These are phyloP conservation scores for Enteromius anoplus DNA, from an alignment of 2,797 vertebrate species.

Conservation along the genomic window DNA sequence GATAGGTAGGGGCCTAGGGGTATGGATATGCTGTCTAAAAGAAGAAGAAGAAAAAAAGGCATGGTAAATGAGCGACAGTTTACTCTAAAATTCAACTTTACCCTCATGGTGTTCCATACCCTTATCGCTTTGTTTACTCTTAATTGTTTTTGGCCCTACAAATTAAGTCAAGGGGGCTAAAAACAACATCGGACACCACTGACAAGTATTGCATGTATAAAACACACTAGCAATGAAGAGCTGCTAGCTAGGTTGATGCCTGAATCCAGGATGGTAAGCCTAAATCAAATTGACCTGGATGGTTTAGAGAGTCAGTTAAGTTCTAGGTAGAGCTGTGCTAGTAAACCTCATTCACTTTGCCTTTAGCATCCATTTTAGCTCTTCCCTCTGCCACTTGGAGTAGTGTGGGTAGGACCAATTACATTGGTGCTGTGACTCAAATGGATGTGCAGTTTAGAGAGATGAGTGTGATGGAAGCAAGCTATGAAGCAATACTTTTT, in stretches of 20 bases:
- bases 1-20: constrained; percentile 9
- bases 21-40: background rate
- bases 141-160: background rate
- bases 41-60: background rate
- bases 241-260: background rate
- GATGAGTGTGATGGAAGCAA: background rate
- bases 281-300: background rate
- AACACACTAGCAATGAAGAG: background rate
- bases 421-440: background rate
- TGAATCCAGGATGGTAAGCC: background rate
- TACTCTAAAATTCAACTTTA: background rate
- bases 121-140: background rate
- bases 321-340: background rate
- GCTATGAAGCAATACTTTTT: background rate
- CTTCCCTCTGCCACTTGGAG: background rate
- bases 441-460: background rate
- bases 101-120: background rate
- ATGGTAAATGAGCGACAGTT: background rate
- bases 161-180: background rate
- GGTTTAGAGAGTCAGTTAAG: background rate
- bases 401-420: background rate
- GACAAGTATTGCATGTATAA: too few relatives aligned
- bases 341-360: background rate
- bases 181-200: background rate
- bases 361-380: background rate